Base-by-base conservation (phyloP, 2,888 invertebrate genomes). In the Diaperis boleti region DNA sequence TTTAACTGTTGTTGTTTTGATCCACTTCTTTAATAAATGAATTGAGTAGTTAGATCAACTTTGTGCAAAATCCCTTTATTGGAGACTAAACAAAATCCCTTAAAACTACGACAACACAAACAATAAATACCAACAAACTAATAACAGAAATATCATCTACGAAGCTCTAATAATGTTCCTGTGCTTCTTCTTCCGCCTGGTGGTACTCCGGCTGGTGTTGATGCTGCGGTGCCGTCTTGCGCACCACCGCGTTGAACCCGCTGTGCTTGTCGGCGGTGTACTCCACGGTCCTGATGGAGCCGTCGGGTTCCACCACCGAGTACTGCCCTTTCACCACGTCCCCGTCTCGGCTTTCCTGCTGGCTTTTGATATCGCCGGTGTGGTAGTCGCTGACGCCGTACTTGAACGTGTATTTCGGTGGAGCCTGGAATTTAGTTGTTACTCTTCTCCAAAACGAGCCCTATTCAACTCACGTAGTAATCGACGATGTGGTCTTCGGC, bases 301-400 rank as follows among this genome's bases (percentile, higher is more conserved):
- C 81, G 66, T 81, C 81, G 0, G 81, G 78, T 68, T 81, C 81
- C n/a, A 80, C 78, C 8, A 81, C 65, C 0, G 79, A 76, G 65
- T 81, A 81, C 59, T 79, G 76, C 4, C 81, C 81, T 72, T 81
- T 80, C 1, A 81, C 81, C 4, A 76, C 74, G 62, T 81, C 80
- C 8, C 81, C 81, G 63, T 81, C 80, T 31, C 81, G 69, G 5
- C 76, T 74, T 64, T 81, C 81, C 20, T 77, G 78, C 45, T 80
- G 79, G 47, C 75, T 75, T 60, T 81, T 81, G 37, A 79, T 77
- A 63, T 81, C 81, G 3, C 81, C 81, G 2, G 80, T 80, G 63
- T 79, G 78, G 64, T 74, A 77, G 67, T 81, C 80, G 56, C 75
- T 77, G n/a, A 81, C 80, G 4, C 79, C 81, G 59, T 81, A 81